Evolutionary conservation across 2,888 invertebrate species (phyloP).

Genomic region (Amiota minor): DNA sequence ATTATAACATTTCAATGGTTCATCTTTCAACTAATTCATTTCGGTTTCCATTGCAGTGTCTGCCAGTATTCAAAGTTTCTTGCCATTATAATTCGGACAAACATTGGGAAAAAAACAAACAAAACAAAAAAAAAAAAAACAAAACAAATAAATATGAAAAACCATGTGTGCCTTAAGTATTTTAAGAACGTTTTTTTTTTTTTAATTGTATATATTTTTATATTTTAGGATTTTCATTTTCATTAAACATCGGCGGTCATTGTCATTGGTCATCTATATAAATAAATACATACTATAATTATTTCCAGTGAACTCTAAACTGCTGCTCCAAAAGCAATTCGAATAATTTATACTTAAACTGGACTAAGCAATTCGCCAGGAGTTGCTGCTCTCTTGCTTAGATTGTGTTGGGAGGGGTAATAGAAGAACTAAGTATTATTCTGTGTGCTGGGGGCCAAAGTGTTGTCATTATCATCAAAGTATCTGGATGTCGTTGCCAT

Average conservation of each 20-base stretch:
- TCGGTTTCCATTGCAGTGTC: slow-evolving; percentile 22
- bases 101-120: too few species aligned
- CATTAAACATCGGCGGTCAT: neutral
- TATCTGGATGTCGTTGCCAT: slow-evolving; percentile 19
- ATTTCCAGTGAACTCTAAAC: slow-evolving; percentile 43
- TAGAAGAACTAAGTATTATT: neutral
- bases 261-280: neutral
- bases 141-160: too few species aligned
- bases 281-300: neutral
- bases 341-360: slow-evolving; percentile 13
- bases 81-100: slow-evolving; percentile 31
- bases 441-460: slow-evolving; percentile 33
- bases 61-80: slow-evolving; percentile 36
- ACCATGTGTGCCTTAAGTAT: too few species aligned
- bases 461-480: neutral
- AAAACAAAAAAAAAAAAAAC: too few species aligned
- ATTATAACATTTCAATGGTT: neutral
- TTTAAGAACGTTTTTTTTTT: too few species aligned
- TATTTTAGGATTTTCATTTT: slow-evolving; percentile 28
- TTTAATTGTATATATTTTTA: neutral
- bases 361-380: neutral
- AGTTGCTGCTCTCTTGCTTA: neutral
- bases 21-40: neutral
- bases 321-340: slow-evolving; percentile 52
- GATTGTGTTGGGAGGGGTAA: neutral